phyloP scores from a whole-genome alignment of 2,797 vertebrate species.

The Craterocephalus amniculus region DNA sequence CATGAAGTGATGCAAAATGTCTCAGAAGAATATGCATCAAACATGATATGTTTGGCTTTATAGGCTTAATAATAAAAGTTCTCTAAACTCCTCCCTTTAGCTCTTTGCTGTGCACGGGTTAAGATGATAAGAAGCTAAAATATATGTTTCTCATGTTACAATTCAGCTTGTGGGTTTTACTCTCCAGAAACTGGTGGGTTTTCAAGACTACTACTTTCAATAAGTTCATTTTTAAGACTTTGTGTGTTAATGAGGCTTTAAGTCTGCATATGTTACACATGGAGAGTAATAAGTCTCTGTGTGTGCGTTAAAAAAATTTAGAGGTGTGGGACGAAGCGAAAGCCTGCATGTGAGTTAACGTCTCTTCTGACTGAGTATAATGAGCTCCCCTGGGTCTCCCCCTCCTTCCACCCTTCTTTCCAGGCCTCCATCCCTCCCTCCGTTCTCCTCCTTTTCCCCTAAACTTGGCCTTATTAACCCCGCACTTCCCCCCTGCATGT shows the following conservation, averaged over 20 bases:
- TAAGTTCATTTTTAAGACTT: conserved; percentile 63
- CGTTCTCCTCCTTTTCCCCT: conserved; percentile 54
- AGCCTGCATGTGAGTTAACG: conserved; percentile 57
- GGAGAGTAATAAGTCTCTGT: conserved; percentile 68
- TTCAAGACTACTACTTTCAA: conserved; percentile 61
- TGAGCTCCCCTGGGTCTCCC: conserved; percentile 75
- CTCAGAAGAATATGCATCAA: too few species aligned
- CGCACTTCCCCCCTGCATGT: conserved; percentile 59
- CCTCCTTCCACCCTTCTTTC: conserved; percentile 56
- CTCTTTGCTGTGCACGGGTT: conserved; percentile 17
- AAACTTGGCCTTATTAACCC: conserved; percentile 80
- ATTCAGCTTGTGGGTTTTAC: conserved; percentile 30
- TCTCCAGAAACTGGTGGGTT: conserved; percentile 42
- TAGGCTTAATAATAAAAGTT: conserved; percentile 1
- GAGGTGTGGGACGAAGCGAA: conserved; percentile 52
- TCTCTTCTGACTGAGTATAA: conserved; percentile 73
- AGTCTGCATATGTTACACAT: conserved; percentile 55
- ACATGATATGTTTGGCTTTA: too few species aligned
- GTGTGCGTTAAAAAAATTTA: conserved; percentile 66
- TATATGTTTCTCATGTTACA: conserved; percentile 20
- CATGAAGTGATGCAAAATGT: too few species aligned
- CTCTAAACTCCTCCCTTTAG: conserved; percentile 1
- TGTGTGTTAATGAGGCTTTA: conserved; percentile 67
- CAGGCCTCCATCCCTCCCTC: conserved; percentile 35
- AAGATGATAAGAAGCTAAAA: conserved; percentile 11